Percentiles rank a stretch among this genome's conserved stretches.
Conservation (phyloP, 1,140 invertebrate species). For the Drosophila micromelanica region DNA sequence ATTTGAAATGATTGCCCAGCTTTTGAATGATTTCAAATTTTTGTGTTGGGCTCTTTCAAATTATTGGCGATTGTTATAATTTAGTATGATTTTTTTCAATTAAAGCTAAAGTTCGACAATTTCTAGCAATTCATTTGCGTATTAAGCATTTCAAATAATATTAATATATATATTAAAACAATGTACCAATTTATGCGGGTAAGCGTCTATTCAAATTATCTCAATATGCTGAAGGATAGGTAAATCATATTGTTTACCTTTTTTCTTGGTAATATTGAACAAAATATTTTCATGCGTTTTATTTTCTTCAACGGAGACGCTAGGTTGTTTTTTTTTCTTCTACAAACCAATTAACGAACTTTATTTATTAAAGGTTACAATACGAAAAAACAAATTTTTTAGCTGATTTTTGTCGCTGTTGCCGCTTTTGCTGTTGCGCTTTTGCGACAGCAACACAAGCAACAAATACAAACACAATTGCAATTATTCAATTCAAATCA, state of each 20-base stretch:
- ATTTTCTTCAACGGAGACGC: too few relatives aligned
- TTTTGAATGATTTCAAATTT: constrained; percentile 20
- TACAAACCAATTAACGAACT: constrained; percentile 8
- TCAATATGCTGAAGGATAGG: too few relatives aligned
- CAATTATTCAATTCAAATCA: constrained; percentile 84
- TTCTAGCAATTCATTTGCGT: constrained; percentile 5
- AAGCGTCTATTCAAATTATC: constrained; percentile 8
- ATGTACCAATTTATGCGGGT: constrained; percentile 40
- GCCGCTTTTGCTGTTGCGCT: constrained; percentile 10
- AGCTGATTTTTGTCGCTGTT: constrained; percentile 6
- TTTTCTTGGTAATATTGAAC: too few relatives aligned
- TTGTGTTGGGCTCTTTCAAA: constrained; percentile 35
- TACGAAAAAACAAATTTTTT: constrained; percentile 18
- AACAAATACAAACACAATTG: constrained; percentile 61
- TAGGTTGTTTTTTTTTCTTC: too few relatives aligned
- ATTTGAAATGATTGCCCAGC: constrained; percentile 28
- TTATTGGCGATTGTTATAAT: constrained; percentile 66
- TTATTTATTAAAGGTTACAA: constrained; percentile 42
- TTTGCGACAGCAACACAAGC: constrained; percentile 11
- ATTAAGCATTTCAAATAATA: not conserved
- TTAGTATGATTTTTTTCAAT: constrained; percentile 74
- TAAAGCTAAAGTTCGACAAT: constrained; percentile 51
- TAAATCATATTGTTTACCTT: too few relatives aligned
- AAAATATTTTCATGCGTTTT: too few relatives aligned
- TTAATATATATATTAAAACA: not conserved